These are phyloP conservation scores for Brachionus asplanchnoidis DNA, from an alignment of 1,140 invertebrate species.

Conservation along the genomic window DNA sequence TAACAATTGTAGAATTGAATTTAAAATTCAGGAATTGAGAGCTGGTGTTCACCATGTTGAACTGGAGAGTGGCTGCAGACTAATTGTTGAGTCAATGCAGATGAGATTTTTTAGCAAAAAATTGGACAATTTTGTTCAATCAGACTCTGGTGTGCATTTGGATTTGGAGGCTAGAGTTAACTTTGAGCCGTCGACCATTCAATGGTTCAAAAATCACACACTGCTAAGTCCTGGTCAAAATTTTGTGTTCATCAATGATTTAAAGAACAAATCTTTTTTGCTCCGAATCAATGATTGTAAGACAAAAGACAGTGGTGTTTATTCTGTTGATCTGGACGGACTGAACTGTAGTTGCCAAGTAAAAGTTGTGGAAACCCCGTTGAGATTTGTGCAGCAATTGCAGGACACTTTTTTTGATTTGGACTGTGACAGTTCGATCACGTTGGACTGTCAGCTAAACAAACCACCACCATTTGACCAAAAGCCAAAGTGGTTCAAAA, in stretches of 20 bases:
- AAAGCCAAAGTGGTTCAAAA: constrained; percentile 34
- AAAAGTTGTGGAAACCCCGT: background rate
- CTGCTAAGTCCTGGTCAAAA: background rate
- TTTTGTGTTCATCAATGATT: background rate
- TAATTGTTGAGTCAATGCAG: background rate
- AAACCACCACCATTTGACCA: background rate
- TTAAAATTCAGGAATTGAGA: constrained; percentile 17
- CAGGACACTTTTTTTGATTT: constrained; percentile 20
- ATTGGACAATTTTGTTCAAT: background rate
- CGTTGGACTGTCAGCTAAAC: constrained; percentile 20
- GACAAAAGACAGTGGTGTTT: background rate
- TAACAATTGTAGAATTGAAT: constrained; percentile 3
- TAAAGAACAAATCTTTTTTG: background rate
- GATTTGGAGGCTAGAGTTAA: constrained; percentile 35
- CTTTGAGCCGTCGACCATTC: background rate
- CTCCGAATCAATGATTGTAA: constrained; percentile 22
- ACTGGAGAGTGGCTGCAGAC: background rate
- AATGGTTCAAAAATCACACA: constrained; percentile 16
- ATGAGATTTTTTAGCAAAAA: constrained; percentile 27
- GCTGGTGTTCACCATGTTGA: background rate
- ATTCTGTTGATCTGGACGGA: constrained; percentile 27
- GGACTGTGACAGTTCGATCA: background rate
- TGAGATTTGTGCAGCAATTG: constrained; percentile 15
- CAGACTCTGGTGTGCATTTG: background rate
- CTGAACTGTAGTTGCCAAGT: background rate